Evolutionary conservation across 2,113 vertebrate species (phyloP), one percentile per base, ranked within the genome.

Genomic region (Lipophrys pholis): DNA sequence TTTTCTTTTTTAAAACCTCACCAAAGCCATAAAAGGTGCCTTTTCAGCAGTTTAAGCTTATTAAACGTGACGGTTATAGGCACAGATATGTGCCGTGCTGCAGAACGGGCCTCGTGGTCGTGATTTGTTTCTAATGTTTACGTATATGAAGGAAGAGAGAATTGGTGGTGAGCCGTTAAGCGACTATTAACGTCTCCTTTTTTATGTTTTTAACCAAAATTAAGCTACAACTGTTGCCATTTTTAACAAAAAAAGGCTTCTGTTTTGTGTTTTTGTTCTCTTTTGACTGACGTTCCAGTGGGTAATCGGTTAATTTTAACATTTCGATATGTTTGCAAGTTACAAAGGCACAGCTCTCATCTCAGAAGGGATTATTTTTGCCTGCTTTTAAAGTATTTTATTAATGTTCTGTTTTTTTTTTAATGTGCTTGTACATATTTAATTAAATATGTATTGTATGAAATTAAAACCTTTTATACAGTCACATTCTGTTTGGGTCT

Each of bases 391-490:
- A 45, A 4, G 40, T 80, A 81, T 91, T 92, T 88, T 64, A 86
- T 89, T 64, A 63, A 15, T 90, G 82, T 82, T 56, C 72, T 78
- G 84, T 83, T 90, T 81, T 81, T 30, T 30, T 30, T 30, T 30
- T n/a, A n/a, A 64, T 67, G 60, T 88, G 38, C 48, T 78, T 90
- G 58, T 89, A 78, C 74, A 85, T 91, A 91, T 92, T 91, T 90
- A 92, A 72, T 67, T 62, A 88, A 83, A 85, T 91, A 74, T 89
- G 89, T 89, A 90, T 93, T 92, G 92, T 93, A 90, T 88, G 73
- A 62, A 91, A 92, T 89, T 91, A 93, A 93, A 92, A 69, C 38
- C 61, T 82, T 92, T 93, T 92, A 91, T 90, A 92, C 68, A 73
- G 48, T 8, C 40, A 69, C 42, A 57, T 3, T 50, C 21, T 64